Evolutionary conservation across 2,113 vertebrate species (phyloP).

Genomic region (Myanophis thanlyinensis): DNA sequence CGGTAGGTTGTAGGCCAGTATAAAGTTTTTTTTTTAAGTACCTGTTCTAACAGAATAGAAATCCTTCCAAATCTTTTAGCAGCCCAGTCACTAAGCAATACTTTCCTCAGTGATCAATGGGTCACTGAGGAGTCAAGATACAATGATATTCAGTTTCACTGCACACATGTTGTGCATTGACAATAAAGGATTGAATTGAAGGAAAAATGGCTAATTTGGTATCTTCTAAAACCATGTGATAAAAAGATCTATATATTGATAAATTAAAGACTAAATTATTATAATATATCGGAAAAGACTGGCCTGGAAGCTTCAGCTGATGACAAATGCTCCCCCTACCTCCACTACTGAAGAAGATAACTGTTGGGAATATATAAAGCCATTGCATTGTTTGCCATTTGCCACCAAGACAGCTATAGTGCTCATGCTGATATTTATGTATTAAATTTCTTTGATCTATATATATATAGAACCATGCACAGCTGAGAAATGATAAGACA

Average conservation of each 20-base stretch:
- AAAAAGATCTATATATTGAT: neutral
- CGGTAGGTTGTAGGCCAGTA: neutral
- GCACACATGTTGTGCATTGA: no score
- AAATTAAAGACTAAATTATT: neutral
- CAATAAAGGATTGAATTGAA: no score
- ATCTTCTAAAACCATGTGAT: neutral
- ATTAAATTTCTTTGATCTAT: neutral
- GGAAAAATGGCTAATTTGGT: neutral
- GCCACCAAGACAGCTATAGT: neutral
- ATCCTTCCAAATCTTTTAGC: neutral
- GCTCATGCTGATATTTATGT: neutral
- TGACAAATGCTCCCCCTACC: neutral
- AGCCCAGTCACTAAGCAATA: neutral
- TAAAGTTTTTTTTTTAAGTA: neutral
- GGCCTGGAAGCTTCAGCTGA: neutral
- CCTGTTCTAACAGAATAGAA: neutral
- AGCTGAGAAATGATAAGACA: neutral
- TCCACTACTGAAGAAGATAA: neutral
- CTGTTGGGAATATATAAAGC: neutral
- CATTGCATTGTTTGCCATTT: neutral
- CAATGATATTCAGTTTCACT: no score
- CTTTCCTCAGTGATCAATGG: neutral
- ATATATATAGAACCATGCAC: neutral
- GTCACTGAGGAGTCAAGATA: neutral
- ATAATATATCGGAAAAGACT: neutral